Percentiles rank a stretch among this genome's conserved stretches.
These are phyloP conservation scores for Coptodon bakossiorum DNA, from an alignment of 2,113 vertebrate genomes.

Conservation along the genomic window DNA sequence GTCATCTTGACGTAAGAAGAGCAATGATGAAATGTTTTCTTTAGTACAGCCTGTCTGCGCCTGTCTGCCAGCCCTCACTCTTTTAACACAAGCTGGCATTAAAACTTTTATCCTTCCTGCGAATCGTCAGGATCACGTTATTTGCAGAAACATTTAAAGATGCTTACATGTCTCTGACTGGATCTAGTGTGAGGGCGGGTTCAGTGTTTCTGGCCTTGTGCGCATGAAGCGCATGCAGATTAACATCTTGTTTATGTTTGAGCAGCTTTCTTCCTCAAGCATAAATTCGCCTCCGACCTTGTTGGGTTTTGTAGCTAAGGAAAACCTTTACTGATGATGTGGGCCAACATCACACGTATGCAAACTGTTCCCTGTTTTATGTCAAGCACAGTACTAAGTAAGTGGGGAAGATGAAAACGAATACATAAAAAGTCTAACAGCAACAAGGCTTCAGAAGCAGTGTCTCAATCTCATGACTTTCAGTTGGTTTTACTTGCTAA, in stretches of 20 bases:
- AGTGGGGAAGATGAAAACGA: neutral
- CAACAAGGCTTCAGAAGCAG: neutral
- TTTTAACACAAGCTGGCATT: neutral
- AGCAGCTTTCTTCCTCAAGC: constrained; percentile 2
- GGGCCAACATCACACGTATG: neutral
- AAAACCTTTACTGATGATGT: neutral
- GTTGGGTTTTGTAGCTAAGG: neutral
- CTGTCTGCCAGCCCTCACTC: neutral
- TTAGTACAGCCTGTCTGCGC: neutral
- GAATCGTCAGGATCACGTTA: neutral
- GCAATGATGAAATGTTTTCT: constrained; percentile 29
- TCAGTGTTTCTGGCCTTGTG: neutral
- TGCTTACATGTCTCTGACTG: neutral
- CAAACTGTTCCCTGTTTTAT: neutral
- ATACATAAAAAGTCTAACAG: neutral
- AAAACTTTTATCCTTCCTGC: neutral
- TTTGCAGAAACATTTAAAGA: neutral
- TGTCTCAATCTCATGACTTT: neutral
- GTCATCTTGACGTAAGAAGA: constrained; percentile 53
- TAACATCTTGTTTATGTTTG: constrained; percentile 36
- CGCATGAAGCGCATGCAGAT: constrained; percentile 16
- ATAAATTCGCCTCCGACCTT: neutral
- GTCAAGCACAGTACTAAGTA: neutral
- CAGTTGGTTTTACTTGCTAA: neutral
- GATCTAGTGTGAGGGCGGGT: neutral